These are phyloP conservation scores for Atrichornis clamosus DNA, from an alignment of 2,113 vertebrate genomes.

Conservation along the genomic window DNA sequence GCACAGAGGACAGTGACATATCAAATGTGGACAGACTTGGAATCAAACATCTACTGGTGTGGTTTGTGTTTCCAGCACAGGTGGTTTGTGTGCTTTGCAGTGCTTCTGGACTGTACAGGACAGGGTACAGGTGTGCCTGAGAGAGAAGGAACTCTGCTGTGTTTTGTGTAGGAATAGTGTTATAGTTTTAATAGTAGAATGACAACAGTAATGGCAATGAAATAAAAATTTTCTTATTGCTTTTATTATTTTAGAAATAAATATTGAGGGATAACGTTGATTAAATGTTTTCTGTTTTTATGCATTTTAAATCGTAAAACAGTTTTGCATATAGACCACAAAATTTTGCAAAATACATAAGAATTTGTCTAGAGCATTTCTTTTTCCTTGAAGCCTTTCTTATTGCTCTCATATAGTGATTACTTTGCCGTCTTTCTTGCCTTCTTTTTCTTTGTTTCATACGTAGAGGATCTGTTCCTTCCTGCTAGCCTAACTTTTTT, in stretches of 20 bases:
- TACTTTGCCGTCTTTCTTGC: not conserved
- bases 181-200: not conserved
- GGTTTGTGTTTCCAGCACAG: not conserved
- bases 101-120: not conserved
- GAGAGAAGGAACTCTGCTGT: not conserved
- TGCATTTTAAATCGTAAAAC: not conserved
- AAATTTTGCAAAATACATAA: not conserved
- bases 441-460: not conserved
- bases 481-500: not conserved
- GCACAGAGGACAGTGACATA: not conserved
- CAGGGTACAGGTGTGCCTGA: not conserved
- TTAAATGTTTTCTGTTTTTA: not conserved
- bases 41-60: not conserved
- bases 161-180: not conserved
- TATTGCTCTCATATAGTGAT: not conserved
- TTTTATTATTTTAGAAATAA: not conserved
- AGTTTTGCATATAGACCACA: not conserved
- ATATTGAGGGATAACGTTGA: not conserved
- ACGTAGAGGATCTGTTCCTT: not conserved
- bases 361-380: not conserved
- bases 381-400: not conserved
- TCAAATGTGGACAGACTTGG: not conserved
- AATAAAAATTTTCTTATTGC: not conserved
- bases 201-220: not conserved
- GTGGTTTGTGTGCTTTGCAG: not conserved